Percentiles rank a stretch among this genome's conserved stretches.
Evolutionary conservation across 2,113 vertebrate species (phyloP).

Genomic region (Lota lota): DNA sequence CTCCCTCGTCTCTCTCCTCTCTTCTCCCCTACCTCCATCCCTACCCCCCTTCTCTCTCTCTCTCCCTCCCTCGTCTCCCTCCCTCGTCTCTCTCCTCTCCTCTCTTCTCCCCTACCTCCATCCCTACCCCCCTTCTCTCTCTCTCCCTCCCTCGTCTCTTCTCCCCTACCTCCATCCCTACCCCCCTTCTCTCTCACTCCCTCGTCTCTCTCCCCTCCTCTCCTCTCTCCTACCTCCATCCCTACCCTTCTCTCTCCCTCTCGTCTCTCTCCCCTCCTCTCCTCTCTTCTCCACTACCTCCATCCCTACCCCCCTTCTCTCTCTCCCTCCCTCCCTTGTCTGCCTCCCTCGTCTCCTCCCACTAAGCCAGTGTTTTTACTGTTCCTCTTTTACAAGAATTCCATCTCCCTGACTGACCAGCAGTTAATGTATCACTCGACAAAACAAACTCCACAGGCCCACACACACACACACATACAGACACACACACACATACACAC

Average conservation of each 20-base stretch:
- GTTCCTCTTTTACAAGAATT: conserved; percentile 55
- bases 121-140: no score
- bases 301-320: no score
- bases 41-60: no score
- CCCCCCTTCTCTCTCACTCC: neutral
- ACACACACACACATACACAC: no score
- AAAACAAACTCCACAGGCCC: conserved; percentile 31
- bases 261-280: neutral
- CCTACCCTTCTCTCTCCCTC: neutral
- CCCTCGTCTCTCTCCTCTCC: no score
- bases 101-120: no score
- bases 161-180: neutral
- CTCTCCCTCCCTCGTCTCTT: neutral
- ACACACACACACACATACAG: neutral
- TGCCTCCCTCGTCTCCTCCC: conserved; percentile 10
- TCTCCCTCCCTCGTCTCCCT: no score
- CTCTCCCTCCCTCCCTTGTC: conserved; percentile 17
- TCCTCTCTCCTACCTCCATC: neutral
- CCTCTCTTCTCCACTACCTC: neutral
- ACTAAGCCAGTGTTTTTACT: conserved; percentile 25
- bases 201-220: no score
- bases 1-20: no score
- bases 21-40: neutral
- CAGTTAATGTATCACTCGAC: conserved; percentile 54
- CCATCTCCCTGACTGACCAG: conserved; percentile 54